Evolutionary conservation across 2,888 invertebrate species (phyloP).

Genomic region (Parapristionchus giblindavisi): DNA sequence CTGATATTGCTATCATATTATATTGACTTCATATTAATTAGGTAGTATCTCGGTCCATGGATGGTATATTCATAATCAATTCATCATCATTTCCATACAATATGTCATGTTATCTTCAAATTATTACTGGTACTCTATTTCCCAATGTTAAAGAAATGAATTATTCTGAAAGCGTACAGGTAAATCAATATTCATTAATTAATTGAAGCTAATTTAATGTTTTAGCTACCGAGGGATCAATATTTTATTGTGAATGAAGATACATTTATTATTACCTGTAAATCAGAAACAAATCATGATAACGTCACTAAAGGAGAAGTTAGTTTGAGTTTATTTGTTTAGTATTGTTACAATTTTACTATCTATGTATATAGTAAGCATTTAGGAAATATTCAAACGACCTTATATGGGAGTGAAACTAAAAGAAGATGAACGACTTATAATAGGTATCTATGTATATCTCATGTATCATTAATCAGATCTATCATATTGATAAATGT

Average conservation of each 20-base stretch:
- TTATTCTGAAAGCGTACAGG: background rate
- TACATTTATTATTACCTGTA: background rate
- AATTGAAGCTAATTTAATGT: background rate
- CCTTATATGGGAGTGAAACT: constrained; percentile 16
- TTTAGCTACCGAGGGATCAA: background rate
- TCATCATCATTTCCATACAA: background rate
- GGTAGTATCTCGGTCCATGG: background rate
- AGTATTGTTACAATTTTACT: background rate
- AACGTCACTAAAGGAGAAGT: background rate
- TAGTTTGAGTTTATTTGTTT: background rate
- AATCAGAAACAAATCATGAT: background rate
- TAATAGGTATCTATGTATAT: constrained; percentile 6
- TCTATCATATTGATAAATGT: no score
- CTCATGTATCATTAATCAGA: no score
- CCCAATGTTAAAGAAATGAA: constrained; percentile 9
- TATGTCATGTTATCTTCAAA: constrained; percentile 7
- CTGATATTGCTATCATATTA: background rate
- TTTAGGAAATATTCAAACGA: constrained; percentile 14
- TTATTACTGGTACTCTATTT: constrained; percentile 5
- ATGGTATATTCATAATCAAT: background rate
- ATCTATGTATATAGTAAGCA: background rate
- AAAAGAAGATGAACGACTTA: background rate
- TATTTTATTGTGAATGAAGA: background rate
- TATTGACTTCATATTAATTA: background rate
- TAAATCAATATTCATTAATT: background rate